Base-by-base conservation (phyloP, 1,140 invertebrate species). In the Thalassaphorura encarpata region DNA sequence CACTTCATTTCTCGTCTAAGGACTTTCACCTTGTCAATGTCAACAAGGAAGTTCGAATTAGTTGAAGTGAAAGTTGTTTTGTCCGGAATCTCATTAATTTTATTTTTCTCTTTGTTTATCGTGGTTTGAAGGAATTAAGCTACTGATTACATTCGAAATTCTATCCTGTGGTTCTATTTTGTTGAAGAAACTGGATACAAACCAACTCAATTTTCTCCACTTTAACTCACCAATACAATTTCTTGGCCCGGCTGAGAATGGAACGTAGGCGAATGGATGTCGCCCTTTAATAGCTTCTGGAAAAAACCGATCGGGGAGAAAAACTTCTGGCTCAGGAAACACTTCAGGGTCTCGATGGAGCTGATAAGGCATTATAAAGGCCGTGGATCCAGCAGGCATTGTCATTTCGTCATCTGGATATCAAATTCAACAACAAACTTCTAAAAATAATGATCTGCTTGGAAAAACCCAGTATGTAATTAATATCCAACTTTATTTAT, bases 331-430 rank as follows among this genome's bases (percentile, higher is more conserved):
- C 52, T 89, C 76, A 24, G 79, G 76, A 67, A 79, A 90, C 23
- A 78, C 67, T 24, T 79, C 71, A 2, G 77, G 72, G 66, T 84
- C 77, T 46, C 82, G 75, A 68, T 90, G 87, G 23, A 89, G 61
- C 67, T 77, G 72, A 23, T 76, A 76, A 4, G 80, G 73, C 49
- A 75, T 68, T 1, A 82, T 48, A 0, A 73, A 47, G 0, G 76
- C 43, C 0, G 71, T 68, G 2, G 72, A 69, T 3, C 72, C 72
- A 16, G 67, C 68, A 5, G 73, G 74, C 18, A 80, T 24, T 16
- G 16, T 51, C 23, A 48, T 11, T 29, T 47, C 51, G 43, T 19
- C 28, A 16, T 47, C 46, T 26, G 76, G 71, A 60, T 69, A 80
- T 70, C 64, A 24, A 48, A 21, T 8, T 67, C 45, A 42, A 36